A percentile compares a stretch with the other conserved stretches of the same genome.
Conservation (phyloP, 2,113 vertebrate species). For the Cichladusa arquata region DNA sequence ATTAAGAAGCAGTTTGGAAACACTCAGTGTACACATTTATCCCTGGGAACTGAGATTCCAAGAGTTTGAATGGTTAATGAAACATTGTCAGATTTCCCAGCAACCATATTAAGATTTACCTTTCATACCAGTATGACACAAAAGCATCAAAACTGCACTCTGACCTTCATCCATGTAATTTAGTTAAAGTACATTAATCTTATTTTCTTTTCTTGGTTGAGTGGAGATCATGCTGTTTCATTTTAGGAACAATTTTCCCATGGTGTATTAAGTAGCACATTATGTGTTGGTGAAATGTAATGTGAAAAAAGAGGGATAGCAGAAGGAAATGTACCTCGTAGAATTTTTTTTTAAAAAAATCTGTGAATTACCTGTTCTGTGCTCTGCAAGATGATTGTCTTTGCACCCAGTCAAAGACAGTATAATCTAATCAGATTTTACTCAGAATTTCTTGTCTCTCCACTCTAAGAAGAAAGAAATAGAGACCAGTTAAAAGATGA, state of each 20-base stretch:
- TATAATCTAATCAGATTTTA: neutral
- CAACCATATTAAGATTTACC: neutral
- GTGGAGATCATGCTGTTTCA: conserved; percentile 39
- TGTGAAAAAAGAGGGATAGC: neutral
- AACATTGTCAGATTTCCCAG: neutral
- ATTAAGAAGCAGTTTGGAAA: neutral
- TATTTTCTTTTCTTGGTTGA: conserved; percentile 32
- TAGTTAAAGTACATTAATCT: conserved; percentile 40
- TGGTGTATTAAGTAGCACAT: conserved; percentile 32
- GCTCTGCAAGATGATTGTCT: neutral
- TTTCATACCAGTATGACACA: conserved; percentile 9
- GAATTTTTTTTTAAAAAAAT: neutral
- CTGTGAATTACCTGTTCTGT: neutral
- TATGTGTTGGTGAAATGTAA: neutral
- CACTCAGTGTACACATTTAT: neutral
- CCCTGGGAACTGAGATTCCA: neutral
- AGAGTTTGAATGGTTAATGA: neutral
- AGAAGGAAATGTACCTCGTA: neutral
- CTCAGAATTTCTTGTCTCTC: neutral
- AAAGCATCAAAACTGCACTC: conserved; percentile 14
- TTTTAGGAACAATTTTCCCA: conserved; percentile 50
- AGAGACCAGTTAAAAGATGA: neutral
- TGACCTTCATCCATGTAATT: conserved; percentile 45
- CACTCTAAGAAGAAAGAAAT: neutral
- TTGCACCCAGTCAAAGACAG: neutral